Conservation (phyloP, 2,113 vertebrate species). For the Hylia prasina region DNA sequence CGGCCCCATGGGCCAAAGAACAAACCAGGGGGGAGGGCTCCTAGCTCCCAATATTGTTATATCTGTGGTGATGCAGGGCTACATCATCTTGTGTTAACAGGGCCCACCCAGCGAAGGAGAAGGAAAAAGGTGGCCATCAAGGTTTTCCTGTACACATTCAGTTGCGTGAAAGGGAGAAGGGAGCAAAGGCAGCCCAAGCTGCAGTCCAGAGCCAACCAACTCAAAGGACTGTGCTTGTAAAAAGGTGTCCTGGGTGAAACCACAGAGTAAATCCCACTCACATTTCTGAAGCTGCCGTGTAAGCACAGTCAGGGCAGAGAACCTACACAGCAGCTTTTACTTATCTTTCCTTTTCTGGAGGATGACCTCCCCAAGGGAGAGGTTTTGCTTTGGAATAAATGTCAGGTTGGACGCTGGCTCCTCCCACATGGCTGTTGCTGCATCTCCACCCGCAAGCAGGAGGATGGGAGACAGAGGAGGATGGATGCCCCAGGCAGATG, state of each 20-base stretch:
- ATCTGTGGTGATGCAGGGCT: background rate
- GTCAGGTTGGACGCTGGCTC: background rate
- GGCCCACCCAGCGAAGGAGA: background rate
- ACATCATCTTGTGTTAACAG: background rate
- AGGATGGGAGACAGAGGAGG: background rate
- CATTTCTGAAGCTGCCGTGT: background rate
- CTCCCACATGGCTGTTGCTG: background rate
- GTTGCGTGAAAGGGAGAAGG: background rate
- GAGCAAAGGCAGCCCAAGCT: background rate
- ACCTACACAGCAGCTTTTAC: background rate
- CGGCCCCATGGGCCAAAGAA: background rate
- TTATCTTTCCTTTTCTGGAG: background rate
- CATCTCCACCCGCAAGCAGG: background rate
- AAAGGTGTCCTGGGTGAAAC: background rate
- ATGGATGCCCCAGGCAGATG: background rate
- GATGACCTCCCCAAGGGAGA: background rate
- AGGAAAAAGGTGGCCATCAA: background rate
- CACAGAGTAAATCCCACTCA: background rate
- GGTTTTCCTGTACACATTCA: background rate
- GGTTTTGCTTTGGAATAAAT: background rate
- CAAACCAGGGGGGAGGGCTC: background rate
- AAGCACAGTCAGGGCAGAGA: background rate
- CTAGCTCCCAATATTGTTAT: background rate
- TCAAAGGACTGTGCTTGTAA: background rate
- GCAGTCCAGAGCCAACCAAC: background rate